Evolutionary conservation across 2,113 vertebrate genomes (phyloP), one percentile per base, ranked within the genome.

Genomic region (Furnarius figulus): DNA sequence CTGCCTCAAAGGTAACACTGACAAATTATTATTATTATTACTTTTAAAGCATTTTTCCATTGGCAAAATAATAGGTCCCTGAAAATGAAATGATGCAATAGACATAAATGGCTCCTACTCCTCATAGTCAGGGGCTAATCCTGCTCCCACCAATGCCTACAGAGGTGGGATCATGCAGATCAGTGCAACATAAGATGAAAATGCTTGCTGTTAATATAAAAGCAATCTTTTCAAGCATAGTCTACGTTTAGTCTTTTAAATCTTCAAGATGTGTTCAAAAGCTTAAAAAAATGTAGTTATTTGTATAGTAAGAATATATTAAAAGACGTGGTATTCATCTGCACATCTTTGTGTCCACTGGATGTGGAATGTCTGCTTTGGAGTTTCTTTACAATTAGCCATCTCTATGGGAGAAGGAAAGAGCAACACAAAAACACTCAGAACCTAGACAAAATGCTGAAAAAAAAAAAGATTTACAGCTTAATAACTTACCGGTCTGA

Each of bases 31-130:
- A 92, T 65, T 86, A 71, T 67, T 86, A 87, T 62, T 75, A 87
- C 67, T 83, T 97, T 95, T 97, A 96, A 97, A 94, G 90, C 95
- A 95, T 91, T 80, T 58, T 95, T 93, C 55, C 88, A 56, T 77
- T 84, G 96, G 89, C 74, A 95, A 94, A 95, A 93, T 88, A 90
- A 92, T 61, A 96, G 82, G 76, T 97, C 97, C 97, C 97, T 98
- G 97, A 97, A 97, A 96, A 93, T 90, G 31, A 85, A 86, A 90
- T 40, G 8, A 73, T 82, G 62, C 50, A 95, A 78, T 75, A 92
- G 67, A 63, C 58, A 79, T 80, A 87, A 77, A 94, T 63, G 80
- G 89, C 84, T 95, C 86, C 83, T 74, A 33, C 85, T 95, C 92
- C 91, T 93, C 93, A 95, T 95, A 90, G 85, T 83, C 85, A 95